phyloP scores from a whole-genome alignment of 2,113 vertebrate species.

The Sebastes schlegelii region DNA sequence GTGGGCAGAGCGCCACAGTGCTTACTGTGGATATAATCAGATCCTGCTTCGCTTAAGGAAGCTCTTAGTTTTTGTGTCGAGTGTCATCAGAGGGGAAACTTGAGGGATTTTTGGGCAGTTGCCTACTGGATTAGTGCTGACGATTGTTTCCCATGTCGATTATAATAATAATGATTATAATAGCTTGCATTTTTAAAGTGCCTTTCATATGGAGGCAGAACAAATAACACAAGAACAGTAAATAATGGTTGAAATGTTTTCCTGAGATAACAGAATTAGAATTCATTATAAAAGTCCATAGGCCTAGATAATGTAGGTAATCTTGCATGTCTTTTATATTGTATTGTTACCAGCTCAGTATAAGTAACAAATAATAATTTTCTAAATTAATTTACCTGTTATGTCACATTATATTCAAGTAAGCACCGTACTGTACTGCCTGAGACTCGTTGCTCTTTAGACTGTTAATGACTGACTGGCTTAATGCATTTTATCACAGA shows the following conservation, averaged over 20 bases:
- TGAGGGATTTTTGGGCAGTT: background rate
- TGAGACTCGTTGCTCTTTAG: background rate
- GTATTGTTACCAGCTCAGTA: background rate
- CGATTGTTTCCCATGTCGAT: background rate
- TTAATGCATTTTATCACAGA: background rate
- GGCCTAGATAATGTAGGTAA: too few relatives aligned
- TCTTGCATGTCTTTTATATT: background rate
- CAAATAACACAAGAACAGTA: background rate
- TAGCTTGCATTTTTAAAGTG: background rate
- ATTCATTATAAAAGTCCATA: too few relatives aligned
- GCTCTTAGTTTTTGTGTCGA: background rate
- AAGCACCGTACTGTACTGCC: background rate
- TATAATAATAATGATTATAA: background rate
- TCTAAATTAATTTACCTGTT: background rate
- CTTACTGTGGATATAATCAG: constrained; percentile 20
- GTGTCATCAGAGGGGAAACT: constrained; percentile 10
- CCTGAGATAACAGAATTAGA: too few relatives aligned
- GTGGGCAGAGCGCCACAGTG: background rate
- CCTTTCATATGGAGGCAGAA: background rate
- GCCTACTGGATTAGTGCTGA: background rate
- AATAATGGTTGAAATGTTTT: background rate
- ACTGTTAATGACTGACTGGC: background rate
- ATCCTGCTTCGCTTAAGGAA: constrained; percentile 22
- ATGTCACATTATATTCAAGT: background rate
- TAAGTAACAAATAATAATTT: background rate